Conservation (phyloP, 2,888 invertebrate species). For the Diaphora mendica region DNA sequence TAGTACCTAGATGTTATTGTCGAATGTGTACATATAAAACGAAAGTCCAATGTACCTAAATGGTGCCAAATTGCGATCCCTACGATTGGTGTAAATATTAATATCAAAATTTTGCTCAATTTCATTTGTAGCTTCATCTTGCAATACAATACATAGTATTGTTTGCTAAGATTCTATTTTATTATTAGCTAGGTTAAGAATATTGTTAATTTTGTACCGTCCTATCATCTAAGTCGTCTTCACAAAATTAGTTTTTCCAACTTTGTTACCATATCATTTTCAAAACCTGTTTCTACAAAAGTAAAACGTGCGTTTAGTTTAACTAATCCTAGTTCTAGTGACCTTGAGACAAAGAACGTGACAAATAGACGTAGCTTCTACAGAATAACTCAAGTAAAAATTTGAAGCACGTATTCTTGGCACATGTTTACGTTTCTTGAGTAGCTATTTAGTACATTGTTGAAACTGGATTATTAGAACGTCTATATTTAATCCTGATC, state of each 20-base stretch:
- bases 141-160: conserved; percentile 10
- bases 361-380: not conserved
- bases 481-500: not conserved
- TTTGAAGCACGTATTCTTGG: not conserved
- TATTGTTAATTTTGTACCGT: conserved; percentile 7
- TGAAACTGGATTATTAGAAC: not conserved
- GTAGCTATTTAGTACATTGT: not conserved
- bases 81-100: conserved; percentile 62
- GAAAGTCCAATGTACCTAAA: conserved; percentile 80
- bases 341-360: conserved; percentile 1
- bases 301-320: conserved; percentile 1
- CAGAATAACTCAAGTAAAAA: not conserved
- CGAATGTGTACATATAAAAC: conserved; percentile 66
- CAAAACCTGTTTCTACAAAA: not conserved
- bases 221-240: conserved; percentile 4
- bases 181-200: not conserved
- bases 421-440: not conserved
- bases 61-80: conserved; percentile 72
- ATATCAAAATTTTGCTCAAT: conserved; percentile 72
- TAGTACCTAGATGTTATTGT: conserved; percentile 30
- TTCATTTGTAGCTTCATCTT: conserved; percentile 29
- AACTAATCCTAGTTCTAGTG: conserved; percentile 2
- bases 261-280: conserved; percentile 14
- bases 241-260: conserved; percentile 1
- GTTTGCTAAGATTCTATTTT: conserved; percentile 8